A percentile compares a stretch with the other conserved stretches of the same genome.
Evolutionary conservation across 2,888 invertebrate genomes (phyloP).

Genomic region (Psylliodes chrysocephalus): DNA sequence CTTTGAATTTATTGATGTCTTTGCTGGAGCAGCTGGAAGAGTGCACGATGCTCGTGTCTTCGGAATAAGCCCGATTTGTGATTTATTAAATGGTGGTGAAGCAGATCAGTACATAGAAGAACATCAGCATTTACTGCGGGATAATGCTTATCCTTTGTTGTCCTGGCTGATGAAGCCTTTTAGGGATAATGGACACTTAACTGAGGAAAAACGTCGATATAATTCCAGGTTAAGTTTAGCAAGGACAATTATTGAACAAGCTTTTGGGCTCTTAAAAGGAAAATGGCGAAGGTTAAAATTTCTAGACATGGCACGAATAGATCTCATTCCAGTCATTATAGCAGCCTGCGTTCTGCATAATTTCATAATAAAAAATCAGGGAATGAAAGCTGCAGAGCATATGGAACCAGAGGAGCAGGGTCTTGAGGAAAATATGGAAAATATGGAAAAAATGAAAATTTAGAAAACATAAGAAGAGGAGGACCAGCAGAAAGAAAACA

Average conservation of each 20-base stretch:
- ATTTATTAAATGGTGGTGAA: constrained; percentile 15
- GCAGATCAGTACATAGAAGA: background rate
- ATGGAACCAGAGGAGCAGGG: too few species aligned
- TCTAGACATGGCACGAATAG: constrained; percentile 47
- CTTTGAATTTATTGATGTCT: constrained; percentile 42
- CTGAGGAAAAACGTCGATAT: constrained; percentile 26
- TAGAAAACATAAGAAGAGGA: too few species aligned
- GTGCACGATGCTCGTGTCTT: constrained; percentile 47
- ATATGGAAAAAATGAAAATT: too few species aligned
- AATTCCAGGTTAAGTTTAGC: constrained; percentile 37
- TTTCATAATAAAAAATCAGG: background rate
- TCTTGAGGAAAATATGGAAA: too few species aligned
- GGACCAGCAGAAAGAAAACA: too few species aligned
- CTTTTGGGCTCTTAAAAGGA: constrained; percentile 47
- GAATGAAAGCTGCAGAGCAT: too few species aligned
- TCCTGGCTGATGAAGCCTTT: constrained; percentile 45
- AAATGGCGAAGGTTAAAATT: constrained; percentile 48
- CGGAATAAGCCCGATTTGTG: constrained; percentile 46
- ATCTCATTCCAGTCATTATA: constrained; percentile 43
- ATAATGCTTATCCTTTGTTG: constrained; percentile 46
- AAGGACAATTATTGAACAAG: constrained; percentile 45
- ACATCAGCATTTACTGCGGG: constrained; percentile 41
- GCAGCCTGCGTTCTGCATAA: constrained; percentile 19
- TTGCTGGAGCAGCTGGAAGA: constrained; percentile 48
- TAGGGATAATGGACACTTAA: constrained; percentile 43